Evolutionary conservation across 1,140 invertebrate species (phyloP).

Genomic region (Pollicipes pollicipes): DNA sequence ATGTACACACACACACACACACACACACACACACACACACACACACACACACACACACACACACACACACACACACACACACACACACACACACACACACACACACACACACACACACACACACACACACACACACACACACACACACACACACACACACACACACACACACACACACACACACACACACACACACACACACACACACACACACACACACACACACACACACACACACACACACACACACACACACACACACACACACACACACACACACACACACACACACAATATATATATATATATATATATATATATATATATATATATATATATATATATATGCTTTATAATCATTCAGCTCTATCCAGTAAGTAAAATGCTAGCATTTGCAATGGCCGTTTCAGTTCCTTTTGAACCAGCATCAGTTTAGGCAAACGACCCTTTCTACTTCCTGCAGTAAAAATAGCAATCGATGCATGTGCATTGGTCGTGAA

Average conservation of each 20-base stretch:
- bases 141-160: conserved; percentile 10
- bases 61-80: conserved; percentile 6
- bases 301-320: conserved; percentile 5
- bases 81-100: conserved; percentile 6
- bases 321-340: conserved; percentile 10
- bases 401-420: too few relatives aligned
- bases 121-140: background rate
- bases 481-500: too few relatives aligned
- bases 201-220: conserved; percentile 1
- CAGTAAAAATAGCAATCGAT: too few relatives aligned
- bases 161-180: conserved; percentile 6
- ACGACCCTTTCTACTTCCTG: too few relatives aligned
- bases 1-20: too few relatives aligned
- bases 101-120: conserved; percentile 4
- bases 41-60: conserved; percentile 10
- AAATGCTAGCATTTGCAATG: too few relatives aligned
- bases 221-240: conserved; percentile 5
- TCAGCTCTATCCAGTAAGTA: too few relatives aligned
- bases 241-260: conserved; percentile 7
- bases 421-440: too few relatives aligned
- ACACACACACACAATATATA: conserved; percentile 10
- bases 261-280: conserved; percentile 6
- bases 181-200: conserved; percentile 5
- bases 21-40: too few relatives aligned
- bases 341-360: too few relatives aligned